These are phyloP conservation scores for Eupithecia inturbata DNA, from an alignment of 2,888 invertebrate genomes.

Conservation along the genomic window DNA sequence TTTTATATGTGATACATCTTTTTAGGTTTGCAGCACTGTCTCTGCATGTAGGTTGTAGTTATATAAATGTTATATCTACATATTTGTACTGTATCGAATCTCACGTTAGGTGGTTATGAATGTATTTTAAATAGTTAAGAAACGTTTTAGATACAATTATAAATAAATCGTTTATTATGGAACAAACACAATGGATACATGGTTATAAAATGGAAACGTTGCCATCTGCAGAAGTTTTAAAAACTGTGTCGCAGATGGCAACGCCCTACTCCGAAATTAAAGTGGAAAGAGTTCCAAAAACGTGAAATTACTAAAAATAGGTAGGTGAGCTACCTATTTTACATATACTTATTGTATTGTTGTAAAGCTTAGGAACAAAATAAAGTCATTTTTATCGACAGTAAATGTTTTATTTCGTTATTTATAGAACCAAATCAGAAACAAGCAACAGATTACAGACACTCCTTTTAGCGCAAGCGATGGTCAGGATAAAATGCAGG, in stretches of 20 bases:
- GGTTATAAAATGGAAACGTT: too few relatives aligned
- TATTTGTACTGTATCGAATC: constrained; percentile 56
- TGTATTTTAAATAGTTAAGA: constrained; percentile 42
- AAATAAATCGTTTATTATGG: too few relatives aligned
- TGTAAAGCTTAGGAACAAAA: constrained; percentile 71
- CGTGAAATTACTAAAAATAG: too few relatives aligned
- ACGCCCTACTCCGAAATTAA: too few relatives aligned
- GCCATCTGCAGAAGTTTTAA: too few relatives aligned
- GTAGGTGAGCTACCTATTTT: too few relatives aligned
- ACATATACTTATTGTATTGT: constrained; percentile 71
- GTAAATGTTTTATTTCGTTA: constrained; percentile 42
- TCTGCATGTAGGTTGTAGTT: constrained; percentile 48
- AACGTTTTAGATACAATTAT: constrained; percentile 72
- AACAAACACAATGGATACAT: too few relatives aligned
- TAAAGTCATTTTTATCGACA: constrained; percentile 68
- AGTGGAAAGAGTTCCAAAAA: too few relatives aligned
- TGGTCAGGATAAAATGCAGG: not conserved
- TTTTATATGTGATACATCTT: constrained; percentile 31
- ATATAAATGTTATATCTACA: constrained; percentile 36
- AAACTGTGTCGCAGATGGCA: too few relatives aligned
- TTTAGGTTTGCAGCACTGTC: constrained; percentile 43
- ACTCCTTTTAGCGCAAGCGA: not conserved
- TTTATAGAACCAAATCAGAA: not conserved
- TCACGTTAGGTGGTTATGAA: constrained; percentile 54
- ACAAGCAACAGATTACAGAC: not conserved